These are phyloP conservation scores for Dromococcyx pavoninus DNA, from an alignment of 2,797 vertebrate species.

Conservation along the genomic window DNA sequence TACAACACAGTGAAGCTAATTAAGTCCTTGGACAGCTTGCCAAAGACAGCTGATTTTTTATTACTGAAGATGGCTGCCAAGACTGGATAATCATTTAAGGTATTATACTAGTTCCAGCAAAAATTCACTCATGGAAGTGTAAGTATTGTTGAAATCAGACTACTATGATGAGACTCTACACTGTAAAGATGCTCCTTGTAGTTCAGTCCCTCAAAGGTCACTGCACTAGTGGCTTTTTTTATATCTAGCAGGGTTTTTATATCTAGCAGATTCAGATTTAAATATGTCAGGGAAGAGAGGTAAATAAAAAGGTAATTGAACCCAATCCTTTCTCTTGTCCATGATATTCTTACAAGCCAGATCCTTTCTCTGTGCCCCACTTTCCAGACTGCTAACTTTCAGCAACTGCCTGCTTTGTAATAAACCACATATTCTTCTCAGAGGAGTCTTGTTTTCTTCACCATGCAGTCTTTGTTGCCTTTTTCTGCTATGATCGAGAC, in stretches of 20 bases:
- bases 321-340: background rate
- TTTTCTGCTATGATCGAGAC: background rate
- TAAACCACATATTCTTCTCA: background rate
- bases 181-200: background rate
- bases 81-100: background rate
- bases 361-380: background rate
- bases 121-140: background rate
- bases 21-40: slow-evolving; percentile 31
- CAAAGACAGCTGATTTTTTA: slow-evolving; percentile 12
- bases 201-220: background rate
- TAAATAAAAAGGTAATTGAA: background rate
- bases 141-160: background rate
- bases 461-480: background rate
- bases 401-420: background rate
- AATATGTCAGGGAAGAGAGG: background rate
- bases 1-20: slow-evolving; percentile 7
- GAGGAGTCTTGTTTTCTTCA: background rate
- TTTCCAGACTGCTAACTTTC: background rate
- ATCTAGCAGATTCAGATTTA: background rate
- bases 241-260: background rate
- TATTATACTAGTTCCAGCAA: background rate
- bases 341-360: background rate
- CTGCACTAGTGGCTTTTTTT: too few species aligned
- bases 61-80: background rate
- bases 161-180: background rate